Base-by-base conservation (phyloP, 1,140 invertebrate species). In the Drosophila bipectinata region DNA sequence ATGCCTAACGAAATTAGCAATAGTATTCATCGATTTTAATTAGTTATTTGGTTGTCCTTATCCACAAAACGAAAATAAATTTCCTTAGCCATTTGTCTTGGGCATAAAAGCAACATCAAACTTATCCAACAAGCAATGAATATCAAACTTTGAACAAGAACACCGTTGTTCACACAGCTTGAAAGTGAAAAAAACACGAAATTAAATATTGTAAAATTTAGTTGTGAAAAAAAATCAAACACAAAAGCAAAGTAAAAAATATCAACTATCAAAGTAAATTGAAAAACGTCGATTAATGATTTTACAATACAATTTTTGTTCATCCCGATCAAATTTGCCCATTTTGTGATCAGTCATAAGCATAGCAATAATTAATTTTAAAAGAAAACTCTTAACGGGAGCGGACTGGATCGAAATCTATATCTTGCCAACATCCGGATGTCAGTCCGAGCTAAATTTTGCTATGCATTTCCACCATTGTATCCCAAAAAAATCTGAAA, bases 111-210 rank as follows among this genome's bases (percentile, higher is more conserved):
- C 24, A 64, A 49, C 56, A 61, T 37, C 44, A 62, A 67, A 67
- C 47, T 44, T 52, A 67, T 52, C 34, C 28, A 63, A 34, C 63
- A 67, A 67, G 63, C 63, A 63, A 67, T 67, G 59, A 67, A 67
- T 67, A 63, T 67, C 59, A 67, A 67, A 67, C 14, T 52, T 44
- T 8, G n/a, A 59, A 49, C 56, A 67, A 63, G 34, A 67, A 52
- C 59, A 63, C 6, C 59, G 44, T 63, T 51, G 63, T 67, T 67
- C n/a, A 54, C 12, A 32, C 45, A 30, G 63, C 63, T 63, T 67
- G 47, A 47, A 47, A 47, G 18, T 47, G 4, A 44, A 28, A 63
- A 67, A 14, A 44, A 52, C 41, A 14, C 28, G 45, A 39, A 52
- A 63, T 41, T 41, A 51, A 51, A 62, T 49, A 66, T 49, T 66